Evolutionary conservation across 2,888 invertebrate genomes (phyloP).

Genomic region (Meloe dianella): DNA sequence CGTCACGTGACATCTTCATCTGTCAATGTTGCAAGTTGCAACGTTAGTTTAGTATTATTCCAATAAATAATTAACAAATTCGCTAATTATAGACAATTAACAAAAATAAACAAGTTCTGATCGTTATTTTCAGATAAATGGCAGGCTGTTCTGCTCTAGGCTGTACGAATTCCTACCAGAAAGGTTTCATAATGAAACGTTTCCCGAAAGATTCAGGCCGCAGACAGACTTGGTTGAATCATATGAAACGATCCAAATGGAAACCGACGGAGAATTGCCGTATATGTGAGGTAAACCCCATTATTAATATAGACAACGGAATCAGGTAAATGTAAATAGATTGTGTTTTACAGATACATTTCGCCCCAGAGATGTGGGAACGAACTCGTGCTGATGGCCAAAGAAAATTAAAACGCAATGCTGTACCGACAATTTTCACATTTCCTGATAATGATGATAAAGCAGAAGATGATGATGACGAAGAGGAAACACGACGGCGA

Average conservation of each 20-base stretch:
- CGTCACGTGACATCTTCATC: too few relatives aligned
- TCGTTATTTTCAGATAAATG: not conserved
- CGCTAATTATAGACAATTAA: too few relatives aligned
- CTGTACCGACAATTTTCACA: conserved; percentile 4
- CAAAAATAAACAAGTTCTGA: too few relatives aligned
- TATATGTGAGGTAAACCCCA: conserved; percentile 17
- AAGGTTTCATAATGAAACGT: conserved; percentile 13
- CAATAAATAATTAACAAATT: too few relatives aligned
- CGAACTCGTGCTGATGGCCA: not conserved
- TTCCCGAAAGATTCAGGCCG: conserved; percentile 8
- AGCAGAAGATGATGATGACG: not conserved
- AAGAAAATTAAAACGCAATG: not conserved
- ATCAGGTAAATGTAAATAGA: too few relatives aligned
- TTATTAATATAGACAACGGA: too few relatives aligned
- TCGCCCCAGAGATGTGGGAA: conserved; percentile 12
- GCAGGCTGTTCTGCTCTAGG: conserved; percentile 7
- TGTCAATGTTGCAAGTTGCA: too few relatives aligned
- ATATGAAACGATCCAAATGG: conserved; percentile 17
- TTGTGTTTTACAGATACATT: conserved; percentile 9
- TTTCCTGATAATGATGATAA: not conserved
- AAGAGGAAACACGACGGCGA: too few relatives aligned
- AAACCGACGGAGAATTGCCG: not conserved
- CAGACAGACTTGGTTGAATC: not conserved
- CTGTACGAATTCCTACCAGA: conserved; percentile 5
- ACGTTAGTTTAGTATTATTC: too few relatives aligned